A percentile compares a stretch with the other conserved stretches of the same genome.
Conservation (phyloP, 2,113 vertebrate species). For the Trematomus loennbergii region DNA sequence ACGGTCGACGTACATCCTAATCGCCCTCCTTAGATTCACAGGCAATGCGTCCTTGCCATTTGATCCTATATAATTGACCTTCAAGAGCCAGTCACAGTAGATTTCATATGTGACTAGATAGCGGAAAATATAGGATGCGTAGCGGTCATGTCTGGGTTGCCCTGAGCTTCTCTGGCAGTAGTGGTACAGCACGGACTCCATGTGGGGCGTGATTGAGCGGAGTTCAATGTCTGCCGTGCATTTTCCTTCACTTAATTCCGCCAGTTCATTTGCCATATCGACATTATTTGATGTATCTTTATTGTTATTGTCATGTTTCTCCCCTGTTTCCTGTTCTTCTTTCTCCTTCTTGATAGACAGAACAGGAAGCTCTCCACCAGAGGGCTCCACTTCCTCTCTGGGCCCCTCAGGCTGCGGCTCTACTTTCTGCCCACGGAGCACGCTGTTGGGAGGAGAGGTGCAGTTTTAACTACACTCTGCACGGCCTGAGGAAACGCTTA, state of each 20-base stretch:
- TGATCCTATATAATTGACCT: constrained; percentile 78
- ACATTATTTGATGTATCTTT: constrained; percentile 38
- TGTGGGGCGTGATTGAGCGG: constrained; percentile 64
- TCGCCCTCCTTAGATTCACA: constrained; percentile 67
- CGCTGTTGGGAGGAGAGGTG: constrained; percentile 84
- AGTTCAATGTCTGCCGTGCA: constrained; percentile 76
- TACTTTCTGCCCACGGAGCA: constrained; percentile 74
- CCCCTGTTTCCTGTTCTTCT: constrained; percentile 59
- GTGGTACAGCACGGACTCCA: constrained; percentile 74
- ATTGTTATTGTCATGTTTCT: constrained; percentile 39
- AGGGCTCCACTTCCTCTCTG: constrained; percentile 65
- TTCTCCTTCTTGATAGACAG: constrained; percentile 59
- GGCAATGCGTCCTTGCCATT: constrained; percentile 77
- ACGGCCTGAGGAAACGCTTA: constrained; percentile 72
- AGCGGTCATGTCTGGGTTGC: constrained; percentile 70
- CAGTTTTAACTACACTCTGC: constrained; percentile 83
- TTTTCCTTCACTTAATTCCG: constrained; percentile 70
- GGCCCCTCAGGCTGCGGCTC: constrained; percentile 64
- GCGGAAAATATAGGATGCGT: constrained; percentile 79
- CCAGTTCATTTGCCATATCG: constrained; percentile 64
- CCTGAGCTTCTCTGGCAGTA: constrained; percentile 67
- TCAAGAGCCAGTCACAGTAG: constrained; percentile 77
- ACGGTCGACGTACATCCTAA: constrained; percentile 73
- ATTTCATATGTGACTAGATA: constrained; percentile 74
- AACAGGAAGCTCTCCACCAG: constrained; percentile 66